phyloP scores from a whole-genome alignment of 2,113 vertebrate genomes.

The Epinephelus moara region DNA sequence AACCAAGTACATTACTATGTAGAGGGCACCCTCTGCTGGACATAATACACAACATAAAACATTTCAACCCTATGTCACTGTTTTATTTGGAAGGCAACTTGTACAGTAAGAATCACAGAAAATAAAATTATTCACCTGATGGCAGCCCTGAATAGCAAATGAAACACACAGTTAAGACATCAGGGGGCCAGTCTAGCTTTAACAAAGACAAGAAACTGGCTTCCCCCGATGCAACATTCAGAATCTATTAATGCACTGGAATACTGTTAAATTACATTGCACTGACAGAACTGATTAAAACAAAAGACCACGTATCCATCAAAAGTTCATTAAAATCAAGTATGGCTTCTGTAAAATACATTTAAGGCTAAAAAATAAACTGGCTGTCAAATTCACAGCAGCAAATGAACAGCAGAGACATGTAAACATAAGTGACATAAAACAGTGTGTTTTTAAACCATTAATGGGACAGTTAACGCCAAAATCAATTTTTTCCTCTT shows the following conservation, averaged over 20 bases:
- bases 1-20: neutral
- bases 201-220: neutral
- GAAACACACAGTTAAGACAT: conserved; percentile 8
- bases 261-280: conserved; percentile 59
- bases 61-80: conserved; percentile 4
- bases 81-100: conserved; percentile 67
- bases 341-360: conserved; percentile 69
- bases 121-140: conserved; percentile 32
- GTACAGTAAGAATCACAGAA: conserved; percentile 25
- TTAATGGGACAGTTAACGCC: too few relatives aligned
- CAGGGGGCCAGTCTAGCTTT: neutral
- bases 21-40: conserved; percentile 63
- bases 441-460: neutral
- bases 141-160: conserved; percentile 8
- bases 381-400: conserved; percentile 1
- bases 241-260: conserved; percentile 27
- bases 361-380: conserved; percentile 30
- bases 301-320: conserved; percentile 56
- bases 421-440: conserved; percentile 48
- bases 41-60: neutral
- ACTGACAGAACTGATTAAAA: conserved; percentile 29
- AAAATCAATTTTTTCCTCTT: too few relatives aligned
- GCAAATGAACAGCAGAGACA: neutral
- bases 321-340: conserved; percentile 48
- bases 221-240: conserved; percentile 24